Evolutionary conservation across 2,888 invertebrate species (phyloP).

Genomic region (Micoletzkya japonica): DNA sequence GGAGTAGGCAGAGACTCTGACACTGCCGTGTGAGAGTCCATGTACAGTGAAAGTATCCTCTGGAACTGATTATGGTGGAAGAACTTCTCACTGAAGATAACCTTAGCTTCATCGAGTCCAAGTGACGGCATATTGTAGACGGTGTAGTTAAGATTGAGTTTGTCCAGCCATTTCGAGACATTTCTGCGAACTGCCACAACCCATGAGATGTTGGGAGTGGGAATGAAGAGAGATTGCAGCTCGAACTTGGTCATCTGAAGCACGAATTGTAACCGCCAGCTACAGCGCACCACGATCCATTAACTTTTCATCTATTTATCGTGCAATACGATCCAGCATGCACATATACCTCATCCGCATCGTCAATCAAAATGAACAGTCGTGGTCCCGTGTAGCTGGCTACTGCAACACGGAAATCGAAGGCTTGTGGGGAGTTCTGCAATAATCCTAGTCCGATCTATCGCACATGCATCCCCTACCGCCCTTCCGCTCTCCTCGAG

Average conservation of each 20-base stretch:
- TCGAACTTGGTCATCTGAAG: constrained; percentile 8
- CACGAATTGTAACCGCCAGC: no score
- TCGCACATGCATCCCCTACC: not conserved
- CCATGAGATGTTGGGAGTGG: constrained; percentile 12
- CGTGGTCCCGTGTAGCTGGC: not conserved
- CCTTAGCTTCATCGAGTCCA: constrained; percentile 6
- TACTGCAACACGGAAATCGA: constrained; percentile 9
- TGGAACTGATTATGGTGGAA: not conserved
- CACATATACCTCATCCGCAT: constrained; percentile 17
- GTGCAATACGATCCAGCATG: not conserved
- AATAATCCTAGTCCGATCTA: not conserved
- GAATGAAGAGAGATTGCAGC: not conserved
- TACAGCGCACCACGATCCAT: no score
- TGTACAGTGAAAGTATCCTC: constrained; percentile 1
- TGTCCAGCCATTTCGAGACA: constrained; percentile 17
- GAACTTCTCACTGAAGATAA: no score
- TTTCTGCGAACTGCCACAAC: constrained; percentile 10
- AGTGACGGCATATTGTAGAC: constrained; percentile 17
- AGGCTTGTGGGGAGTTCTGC: not conserved
- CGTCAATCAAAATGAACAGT: constrained; percentile 14
- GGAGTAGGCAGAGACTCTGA: not conserved
- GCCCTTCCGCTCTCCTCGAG: not conserved
- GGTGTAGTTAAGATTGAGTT: not conserved
- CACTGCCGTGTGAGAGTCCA: constrained; percentile 14
- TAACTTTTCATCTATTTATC: not conserved